Base-by-base conservation (phyloP, 1,140 invertebrate species). In the Delia radicum region DNA sequence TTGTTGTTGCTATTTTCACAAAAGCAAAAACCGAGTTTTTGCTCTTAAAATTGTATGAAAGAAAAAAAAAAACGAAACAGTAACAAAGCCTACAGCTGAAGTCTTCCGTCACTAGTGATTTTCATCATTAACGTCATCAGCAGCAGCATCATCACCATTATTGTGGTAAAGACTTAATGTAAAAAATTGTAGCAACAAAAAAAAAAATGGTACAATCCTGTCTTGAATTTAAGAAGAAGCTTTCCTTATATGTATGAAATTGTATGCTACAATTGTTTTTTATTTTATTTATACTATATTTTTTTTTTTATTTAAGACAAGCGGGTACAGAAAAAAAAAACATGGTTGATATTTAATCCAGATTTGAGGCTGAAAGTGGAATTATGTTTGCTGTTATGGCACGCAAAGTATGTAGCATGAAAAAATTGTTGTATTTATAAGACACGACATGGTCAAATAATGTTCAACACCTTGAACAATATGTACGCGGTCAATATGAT, bases 1-100 rank as follows among this genome's bases (percentile, higher is more conserved):
- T 78, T 76, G 76, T 75, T 77, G 77, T 75, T 78, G 75, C 78
- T 79, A 77, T 78, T 75, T 8, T 55, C 48, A 55, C n/a, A 21
- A 24, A 21, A 55, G 24, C 18, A 55, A 55, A 55, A 21, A 55
- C 18, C 4, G 2, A 55, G 3, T 7, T 24, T 21, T 55, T 55
- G 61, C 69, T 77, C 73, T 78, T 78, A 74, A 77, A 79, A 77
- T 74, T 67, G 61, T 73, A 77, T 76, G 76, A 78, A 77, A 75
- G 72, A 75, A 72, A 75, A 74, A 61, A 63, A 78, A 75, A 74
- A 55, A 69, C 72, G 65, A 65, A 65, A 37, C 55, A 65, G 31
- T 74, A 26, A 65, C 26, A 28, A 69, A 69, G 29, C 65, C 29
- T 69, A 69, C 65, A 69, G 65, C 65, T 69, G 65, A 69, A 69